Evolutionary conservation across 2,113 vertebrate species (phyloP), one percentile per base, ranked within the genome.

Genomic region (Cichladusa arquata): DNA sequence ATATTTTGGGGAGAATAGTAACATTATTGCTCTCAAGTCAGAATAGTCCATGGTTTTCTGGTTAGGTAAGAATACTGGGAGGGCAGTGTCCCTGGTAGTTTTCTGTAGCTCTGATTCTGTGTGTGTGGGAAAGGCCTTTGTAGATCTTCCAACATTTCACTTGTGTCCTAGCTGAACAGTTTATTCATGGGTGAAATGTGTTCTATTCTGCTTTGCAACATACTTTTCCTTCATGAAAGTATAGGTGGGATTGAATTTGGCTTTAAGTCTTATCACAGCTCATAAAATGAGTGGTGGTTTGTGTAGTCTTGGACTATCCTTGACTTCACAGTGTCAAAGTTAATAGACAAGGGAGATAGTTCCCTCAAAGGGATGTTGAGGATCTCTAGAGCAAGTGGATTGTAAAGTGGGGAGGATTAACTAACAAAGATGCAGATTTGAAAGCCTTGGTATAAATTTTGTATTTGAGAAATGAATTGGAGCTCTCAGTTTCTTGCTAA

Each of bases 161-260:
- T 81, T 60, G 1, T 38, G 8, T 60, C 60, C 48, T 69, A 25
- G 33, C 50, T 56, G 12, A 90, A 22, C 0, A 2, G 1, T 70
- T 90, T 62, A 22, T 33, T 86, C 1, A 0, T 0, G 5, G 11
- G 4, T 79, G 57, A 69, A 56, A 31, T 61, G 14, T 38, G 33
- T 78, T 87, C 19, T 7, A 0, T 48, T 51, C 50, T 51, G 31
- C 73, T 93, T 53, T 53, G 28, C n/a, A 82, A 45, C 1, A 0
- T 45, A 22, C 3, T 82, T 76, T 69, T 80, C 15, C 45, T 72
- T 12, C 8, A 0, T 48, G 34, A 34, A 79, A 26, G 48, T 57
- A 29, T 5, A 23, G 12, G 24, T 47, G 34, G 40, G 26, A 20
- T 69, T 79, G 34, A 66, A 66, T 29, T 13, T 76, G 50, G 9